These are phyloP conservation scores for Archivesica marissinica DNA, from an alignment of 1,140 invertebrate genomes.

Conservation along the genomic window DNA sequence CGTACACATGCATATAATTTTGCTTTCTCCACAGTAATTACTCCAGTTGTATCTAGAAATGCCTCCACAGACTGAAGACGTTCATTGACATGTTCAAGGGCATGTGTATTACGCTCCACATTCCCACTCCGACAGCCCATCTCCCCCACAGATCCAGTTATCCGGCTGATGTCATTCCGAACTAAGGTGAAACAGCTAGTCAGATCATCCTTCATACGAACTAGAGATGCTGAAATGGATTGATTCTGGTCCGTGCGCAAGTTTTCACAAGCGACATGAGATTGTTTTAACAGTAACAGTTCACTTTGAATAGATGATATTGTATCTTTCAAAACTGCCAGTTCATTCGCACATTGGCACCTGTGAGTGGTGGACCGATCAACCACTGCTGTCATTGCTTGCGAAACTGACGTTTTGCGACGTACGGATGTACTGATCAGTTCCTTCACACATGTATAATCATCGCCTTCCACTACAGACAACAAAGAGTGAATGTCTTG, in stretches of 20 bases:
- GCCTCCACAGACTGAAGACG: no score
- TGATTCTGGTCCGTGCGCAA: not conserved
- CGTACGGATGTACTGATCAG: not conserved
- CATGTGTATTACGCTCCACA: no score
- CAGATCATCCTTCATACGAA: not conserved
- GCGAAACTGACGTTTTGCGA: no score
- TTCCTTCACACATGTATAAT: not conserved
- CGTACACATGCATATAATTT: no score
- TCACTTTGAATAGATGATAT: not conserved
- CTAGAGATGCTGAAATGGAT: not conserved
- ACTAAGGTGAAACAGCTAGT: not conserved
- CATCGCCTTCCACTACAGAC: not conserved
- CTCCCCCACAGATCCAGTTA: not conserved
- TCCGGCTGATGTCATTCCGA: not conserved
- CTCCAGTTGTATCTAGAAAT: no score
- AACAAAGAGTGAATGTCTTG: not conserved
- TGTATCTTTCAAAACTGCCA: not conserved
- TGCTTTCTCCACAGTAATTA: no score
- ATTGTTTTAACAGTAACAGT: not conserved
- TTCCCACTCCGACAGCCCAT: no score
- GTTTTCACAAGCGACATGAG: not conserved
- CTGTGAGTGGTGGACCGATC: not conserved
- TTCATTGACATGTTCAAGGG: no score
- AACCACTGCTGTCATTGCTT: not conserved
- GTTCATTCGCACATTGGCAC: not conserved